A percentile compares a stretch with the other conserved stretches of the same genome.
These are phyloP conservation scores for Lysiphlebus fabarum DNA, from an alignment of 1,140 invertebrate genomes.

Conservation along the genomic window DNA sequence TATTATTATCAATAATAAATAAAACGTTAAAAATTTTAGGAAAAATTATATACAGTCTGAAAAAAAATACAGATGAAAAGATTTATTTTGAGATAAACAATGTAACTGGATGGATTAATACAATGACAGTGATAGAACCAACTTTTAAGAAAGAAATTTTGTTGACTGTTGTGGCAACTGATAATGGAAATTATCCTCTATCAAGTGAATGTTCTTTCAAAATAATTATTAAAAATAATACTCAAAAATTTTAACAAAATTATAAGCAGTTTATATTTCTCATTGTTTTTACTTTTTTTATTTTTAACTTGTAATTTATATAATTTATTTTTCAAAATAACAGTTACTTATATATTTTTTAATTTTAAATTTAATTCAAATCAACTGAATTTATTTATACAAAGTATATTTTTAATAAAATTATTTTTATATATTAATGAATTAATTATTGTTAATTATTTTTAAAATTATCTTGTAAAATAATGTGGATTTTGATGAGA, in stretches of 20 bases:
- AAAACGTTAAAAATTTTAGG: conserved; percentile 35
- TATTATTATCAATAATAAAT: no score
- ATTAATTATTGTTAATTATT: no score
- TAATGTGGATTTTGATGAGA: no score
- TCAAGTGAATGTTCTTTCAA: conserved; percentile 86
- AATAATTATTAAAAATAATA: conserved; percentile 80
- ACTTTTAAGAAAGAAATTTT: conserved; percentile 79
- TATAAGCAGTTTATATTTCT: conserved; percentile 40
- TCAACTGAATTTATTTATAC: no score
- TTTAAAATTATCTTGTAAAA: no score
- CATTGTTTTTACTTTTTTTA: background rate
- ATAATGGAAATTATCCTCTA: conserved; percentile 78
- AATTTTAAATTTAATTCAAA: no score
- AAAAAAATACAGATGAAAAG: conserved; percentile 69
- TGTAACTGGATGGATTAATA: conserved; percentile 69
- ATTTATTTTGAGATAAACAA: conserved; percentile 76
- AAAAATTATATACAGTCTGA: conserved; percentile 75
- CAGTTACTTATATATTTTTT: no score
- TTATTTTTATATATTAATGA: no score
- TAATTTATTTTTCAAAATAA: no score
- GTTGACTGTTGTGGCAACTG: conserved; percentile 76
- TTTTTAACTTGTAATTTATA: no score
- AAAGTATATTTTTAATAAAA: no score
- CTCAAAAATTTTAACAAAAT: conserved; percentile 82
- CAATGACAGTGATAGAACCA: conserved; percentile 74